Evolutionary conservation across 2,797 vertebrate species (phyloP), one percentile per base, ranked within the genome.

Genomic region (Peromyscus eremicus): DNA sequence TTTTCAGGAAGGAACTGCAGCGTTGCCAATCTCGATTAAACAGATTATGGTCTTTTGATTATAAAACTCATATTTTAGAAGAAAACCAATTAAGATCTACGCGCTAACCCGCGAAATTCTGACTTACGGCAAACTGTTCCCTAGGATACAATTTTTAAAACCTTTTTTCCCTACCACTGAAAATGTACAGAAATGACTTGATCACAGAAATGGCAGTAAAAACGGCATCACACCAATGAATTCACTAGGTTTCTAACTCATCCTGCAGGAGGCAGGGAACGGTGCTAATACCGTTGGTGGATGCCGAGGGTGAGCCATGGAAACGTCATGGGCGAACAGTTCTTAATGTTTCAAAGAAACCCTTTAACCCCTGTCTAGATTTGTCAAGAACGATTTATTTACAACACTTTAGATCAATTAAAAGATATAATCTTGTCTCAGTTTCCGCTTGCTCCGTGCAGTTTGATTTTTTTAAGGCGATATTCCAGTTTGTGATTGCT

Each of bases 391-490:
- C 98, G 98, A 99, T 98, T 98, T 99, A 99, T 99, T 99, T 99
- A 99, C 99, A 99, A 99, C 98, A 98, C 98, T 98, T 99, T 98
- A 98, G 98, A 99, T 99, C 98, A 99, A 98, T 98, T 98, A 99
- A 99, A 99, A 98, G 98, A 99, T 99, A 99, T 98, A 98, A 98
- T 98, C 98, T 99, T 98, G 98, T 98, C 98, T 99, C 98, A 85
- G 98, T 98, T 98, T 99, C 98, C 98, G 98, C 98, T 99, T 99
- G 98, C 98, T 99, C 99, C 99, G 98, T 98, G 98, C 99, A 99
- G 99, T 99, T 99, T 99, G 99, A 98, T 99, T 99, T 99, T 76
- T 89, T 99, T 99, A 99, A 99, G 99, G 99, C 99, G 99, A 99
- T 99, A 99, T 99, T 99, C 99, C 99, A 99, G 99, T 99, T 98